Conservation (phyloP, 2,888 invertebrate genomes). For the Anodontia alba region DNA sequence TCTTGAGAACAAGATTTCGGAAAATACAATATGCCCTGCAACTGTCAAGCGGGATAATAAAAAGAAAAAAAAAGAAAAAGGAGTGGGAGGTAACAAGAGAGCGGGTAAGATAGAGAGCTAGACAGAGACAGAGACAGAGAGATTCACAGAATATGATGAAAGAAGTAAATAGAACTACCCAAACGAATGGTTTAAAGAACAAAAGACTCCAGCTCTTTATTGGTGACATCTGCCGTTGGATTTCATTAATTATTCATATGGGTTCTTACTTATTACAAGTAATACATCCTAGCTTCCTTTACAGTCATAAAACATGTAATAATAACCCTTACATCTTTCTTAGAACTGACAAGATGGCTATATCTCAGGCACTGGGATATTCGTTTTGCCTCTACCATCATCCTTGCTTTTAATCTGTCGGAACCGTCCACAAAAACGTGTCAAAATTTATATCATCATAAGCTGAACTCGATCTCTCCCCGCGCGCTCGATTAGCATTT, state of each 20-base stretch:
- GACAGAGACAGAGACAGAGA: background rate
- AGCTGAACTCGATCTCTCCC: slow-evolving; percentile 13
- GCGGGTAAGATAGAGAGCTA: too few relatives aligned
- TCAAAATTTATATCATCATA: slow-evolving; percentile 1
- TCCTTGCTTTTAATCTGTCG: slow-evolving; percentile 15
- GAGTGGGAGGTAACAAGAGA: too few relatives aligned
- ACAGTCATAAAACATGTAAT: background rate
- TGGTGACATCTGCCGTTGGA: background rate
- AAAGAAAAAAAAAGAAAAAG: too few relatives aligned
- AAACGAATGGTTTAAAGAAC: background rate
- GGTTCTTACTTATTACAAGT: slow-evolving; percentile 10
- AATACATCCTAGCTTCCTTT: background rate
- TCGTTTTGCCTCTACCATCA: background rate
- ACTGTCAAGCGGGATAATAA: too few relatives aligned
- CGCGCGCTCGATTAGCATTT: slow-evolving; percentile 13
- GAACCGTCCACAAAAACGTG: background rate
- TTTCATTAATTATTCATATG: slow-evolving; percentile 8
- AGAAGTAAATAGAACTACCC: too few relatives aligned
- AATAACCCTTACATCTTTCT: slow-evolving; percentile 2
- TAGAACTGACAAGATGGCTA: slow-evolving; percentile 8
- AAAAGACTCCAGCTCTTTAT: background rate
- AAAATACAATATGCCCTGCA: too few relatives aligned
- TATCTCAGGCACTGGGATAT: slow-evolving; percentile 1
- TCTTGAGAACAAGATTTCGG: too few relatives aligned
- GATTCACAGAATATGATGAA: too few relatives aligned